phyloP scores from a whole-genome alignment of 2,797 vertebrate genomes.

The Ptychadena robeensis region DNA sequence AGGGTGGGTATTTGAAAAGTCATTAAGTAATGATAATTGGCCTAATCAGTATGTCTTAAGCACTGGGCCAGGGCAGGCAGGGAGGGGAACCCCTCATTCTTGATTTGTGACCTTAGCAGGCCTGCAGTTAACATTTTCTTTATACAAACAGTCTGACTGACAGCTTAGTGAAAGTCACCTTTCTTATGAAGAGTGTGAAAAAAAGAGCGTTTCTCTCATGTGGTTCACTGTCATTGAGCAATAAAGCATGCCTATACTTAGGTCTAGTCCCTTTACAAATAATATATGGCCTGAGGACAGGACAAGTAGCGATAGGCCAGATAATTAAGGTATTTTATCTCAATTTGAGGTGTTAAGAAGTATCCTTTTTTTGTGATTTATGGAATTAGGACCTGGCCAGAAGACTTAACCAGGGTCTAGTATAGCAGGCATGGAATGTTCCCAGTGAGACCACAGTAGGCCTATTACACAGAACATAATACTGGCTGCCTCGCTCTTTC shows the following conservation, averaged over 20 bases:
- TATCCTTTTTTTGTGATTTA: conserved; percentile 83
- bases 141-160: conserved; percentile 57
- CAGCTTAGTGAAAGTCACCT: conserved; percentile 62
- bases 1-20: conserved; percentile 52
- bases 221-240: conserved; percentile 66
- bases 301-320: conserved; percentile 78
- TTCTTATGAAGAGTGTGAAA: conserved; percentile 51
- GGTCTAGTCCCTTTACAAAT: conserved; percentile 69
- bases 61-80: conserved; percentile 38
- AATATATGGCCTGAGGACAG: conserved; percentile 71
- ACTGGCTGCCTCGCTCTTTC: conserved; percentile 59
- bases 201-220: conserved; percentile 49
- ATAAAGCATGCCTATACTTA: conserved; percentile 71
- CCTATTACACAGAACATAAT: conserved; percentile 44
- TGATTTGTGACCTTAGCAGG: conserved; percentile 51
- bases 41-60: conserved; percentile 36
- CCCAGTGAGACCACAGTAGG: conserved; percentile 44
- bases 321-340: conserved; percentile 83
- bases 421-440: conserved; percentile 39
- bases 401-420: conserved; percentile 57
- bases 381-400: conserved; percentile 68
- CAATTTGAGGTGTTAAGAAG: conserved; percentile 84
- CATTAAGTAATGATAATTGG: conserved; percentile 48
- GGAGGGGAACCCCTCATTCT: conserved; percentile 37
- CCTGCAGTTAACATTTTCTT: conserved; percentile 52